Percentiles rank a stretch among this genome's conserved stretches.
Conservation (phyloP, 1,140 invertebrate genomes). For the Drosophila navojoa region DNA sequence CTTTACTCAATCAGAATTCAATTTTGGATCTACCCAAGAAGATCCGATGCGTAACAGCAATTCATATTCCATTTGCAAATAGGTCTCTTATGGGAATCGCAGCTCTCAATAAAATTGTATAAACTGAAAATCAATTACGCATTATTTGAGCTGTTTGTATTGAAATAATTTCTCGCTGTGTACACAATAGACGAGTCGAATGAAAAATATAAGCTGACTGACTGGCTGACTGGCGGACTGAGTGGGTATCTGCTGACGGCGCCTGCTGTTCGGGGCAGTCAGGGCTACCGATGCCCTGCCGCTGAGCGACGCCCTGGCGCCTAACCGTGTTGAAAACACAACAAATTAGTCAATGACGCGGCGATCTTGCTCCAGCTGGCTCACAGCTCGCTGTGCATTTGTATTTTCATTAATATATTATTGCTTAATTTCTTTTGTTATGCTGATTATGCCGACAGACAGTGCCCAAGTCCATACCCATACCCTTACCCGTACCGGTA, state of each 20-base stretch:
- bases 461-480: constrained; percentile 41
- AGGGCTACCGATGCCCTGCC: constrained; percentile 62
- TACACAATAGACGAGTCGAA: constrained; percentile 26
- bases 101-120: not conserved
- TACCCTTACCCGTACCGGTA: constrained; percentile 36
- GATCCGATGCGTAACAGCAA: no score
- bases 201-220: not conserved
- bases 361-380: constrained; percentile 58
- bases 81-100: no score
- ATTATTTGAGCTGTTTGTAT: not conserved
- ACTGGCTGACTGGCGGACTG: no score
- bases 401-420: constrained; percentile 83
- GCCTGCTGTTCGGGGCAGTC: constrained; percentile 45
- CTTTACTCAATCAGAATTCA: no score
- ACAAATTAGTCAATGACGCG: constrained; percentile 83
- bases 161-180: constrained; percentile 21
- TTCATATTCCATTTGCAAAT: no score
- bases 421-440: constrained; percentile 84
- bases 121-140: no score
- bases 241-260: constrained; percentile 24
- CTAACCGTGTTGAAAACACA: constrained; percentile 62
- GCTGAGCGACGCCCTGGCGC: constrained; percentile 56
- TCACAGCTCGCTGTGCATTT: constrained; percentile 30
- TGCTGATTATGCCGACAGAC: constrained; percentile 81
- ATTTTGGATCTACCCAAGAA: no score